Evolutionary conservation across 2,113 vertebrate species (phyloP).

Genomic region (Pseudopipra pipra): DNA sequence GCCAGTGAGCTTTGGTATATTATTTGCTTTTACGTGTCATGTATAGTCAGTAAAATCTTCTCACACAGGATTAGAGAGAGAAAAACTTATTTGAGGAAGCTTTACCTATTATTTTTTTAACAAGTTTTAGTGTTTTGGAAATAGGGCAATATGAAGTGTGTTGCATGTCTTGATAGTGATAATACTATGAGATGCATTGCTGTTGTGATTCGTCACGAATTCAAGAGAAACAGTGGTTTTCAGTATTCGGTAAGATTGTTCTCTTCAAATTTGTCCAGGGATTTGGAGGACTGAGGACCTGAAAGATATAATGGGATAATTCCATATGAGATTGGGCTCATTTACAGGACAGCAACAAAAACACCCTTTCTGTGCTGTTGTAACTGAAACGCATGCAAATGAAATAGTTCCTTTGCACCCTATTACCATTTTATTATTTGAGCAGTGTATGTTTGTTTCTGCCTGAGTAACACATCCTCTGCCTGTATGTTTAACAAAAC

Average conservation of each 20-base stretch:
- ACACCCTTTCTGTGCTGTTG: background rate
- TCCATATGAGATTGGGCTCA: background rate
- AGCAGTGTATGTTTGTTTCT: background rate
- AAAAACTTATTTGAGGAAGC: background rate
- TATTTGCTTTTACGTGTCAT: background rate
- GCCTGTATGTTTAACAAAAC: background rate
- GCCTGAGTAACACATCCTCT: background rate
- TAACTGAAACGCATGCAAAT: background rate
- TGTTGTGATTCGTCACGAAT: background rate
- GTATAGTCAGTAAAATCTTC: background rate
- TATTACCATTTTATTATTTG: background rate
- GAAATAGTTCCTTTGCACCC: background rate
- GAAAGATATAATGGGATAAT: background rate
- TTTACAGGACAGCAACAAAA: background rate
- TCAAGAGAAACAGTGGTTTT: background rate
- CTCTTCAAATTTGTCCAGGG: background rate
- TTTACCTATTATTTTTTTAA: background rate
- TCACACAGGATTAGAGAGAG: background rate
- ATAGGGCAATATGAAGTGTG: background rate
- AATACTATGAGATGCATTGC: background rate
- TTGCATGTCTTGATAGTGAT: background rate
- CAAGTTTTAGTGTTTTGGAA: background rate
- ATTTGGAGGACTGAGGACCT: background rate
- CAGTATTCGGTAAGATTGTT: background rate
- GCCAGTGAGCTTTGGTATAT: background rate